These are phyloP conservation scores for Chlorodrepanis virens DNA, from an alignment of 2,113 vertebrate species.

Conservation along the genomic window DNA sequence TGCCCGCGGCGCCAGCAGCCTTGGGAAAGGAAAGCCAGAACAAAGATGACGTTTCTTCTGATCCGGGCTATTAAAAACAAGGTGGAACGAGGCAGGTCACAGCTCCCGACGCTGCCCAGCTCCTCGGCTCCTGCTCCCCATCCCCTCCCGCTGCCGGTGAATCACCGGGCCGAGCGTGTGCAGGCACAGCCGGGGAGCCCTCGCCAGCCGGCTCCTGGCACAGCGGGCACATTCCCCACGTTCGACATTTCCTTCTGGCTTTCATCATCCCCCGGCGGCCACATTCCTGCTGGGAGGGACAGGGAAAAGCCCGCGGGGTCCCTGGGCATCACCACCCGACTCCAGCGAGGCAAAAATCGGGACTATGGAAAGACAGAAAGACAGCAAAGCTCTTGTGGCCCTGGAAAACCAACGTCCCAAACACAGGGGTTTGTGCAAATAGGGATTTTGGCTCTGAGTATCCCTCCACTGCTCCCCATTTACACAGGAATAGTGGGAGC, in stretches of 20 bases:
- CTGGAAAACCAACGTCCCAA: neutral
- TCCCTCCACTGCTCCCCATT: too few relatives aligned
- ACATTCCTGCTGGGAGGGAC: fast-evolving
- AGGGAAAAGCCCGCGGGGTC: neutral
- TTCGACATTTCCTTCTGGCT: neutral
- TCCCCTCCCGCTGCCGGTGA: conserved; percentile 31
- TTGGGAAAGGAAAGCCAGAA: conserved; percentile 33
- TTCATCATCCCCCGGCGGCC: neutral
- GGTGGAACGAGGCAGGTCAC: neutral
- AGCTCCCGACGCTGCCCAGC: neutral
- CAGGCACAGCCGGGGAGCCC: neutral
- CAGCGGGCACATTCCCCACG: neutral
- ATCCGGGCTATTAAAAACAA: neutral
- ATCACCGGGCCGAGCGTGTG: conserved; percentile 36
- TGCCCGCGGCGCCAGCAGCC: conserved; percentile 9
- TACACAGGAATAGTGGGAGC: too few relatives aligned
- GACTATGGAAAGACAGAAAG: fast-evolving
- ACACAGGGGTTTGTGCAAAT: fast-evolving
- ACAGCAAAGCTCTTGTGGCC: fast-evolving
- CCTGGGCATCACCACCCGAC: fast-evolving
- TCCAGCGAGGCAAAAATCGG: fast-evolving
- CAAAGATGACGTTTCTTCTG: conserved; percentile 34
- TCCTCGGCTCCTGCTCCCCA: neutral
- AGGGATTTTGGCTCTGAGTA: too few relatives aligned
- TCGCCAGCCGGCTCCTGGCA: neutral